A percentile compares a stretch with the other conserved stretches of the same genome.
Conservation (phyloP, 1,140 invertebrate genomes). For the Drosophila carrolli region DNA sequence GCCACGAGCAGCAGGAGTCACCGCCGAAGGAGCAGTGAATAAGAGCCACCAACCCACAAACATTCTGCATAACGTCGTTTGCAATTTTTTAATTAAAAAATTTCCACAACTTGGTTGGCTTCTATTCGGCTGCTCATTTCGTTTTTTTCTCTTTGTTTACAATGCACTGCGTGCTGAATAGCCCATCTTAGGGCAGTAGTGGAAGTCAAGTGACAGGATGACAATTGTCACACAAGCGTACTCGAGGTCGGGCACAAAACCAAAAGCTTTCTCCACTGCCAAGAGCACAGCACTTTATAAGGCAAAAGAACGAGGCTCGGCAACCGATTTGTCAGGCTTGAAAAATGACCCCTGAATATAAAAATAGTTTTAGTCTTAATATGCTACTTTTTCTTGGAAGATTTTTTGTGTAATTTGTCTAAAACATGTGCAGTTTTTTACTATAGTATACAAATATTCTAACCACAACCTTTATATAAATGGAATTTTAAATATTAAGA, state of each 20-base stretch:
- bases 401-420: too few relatives aligned
- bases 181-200: constrained; percentile 31
- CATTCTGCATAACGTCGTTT: constrained; percentile 61
- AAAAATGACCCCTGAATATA: constrained; percentile 50
- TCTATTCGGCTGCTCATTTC: constrained; percentile 69
- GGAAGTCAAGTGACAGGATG: constrained; percentile 67
- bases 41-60: constrained; percentile 12
- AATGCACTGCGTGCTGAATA: constrained; percentile 48
- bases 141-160: constrained; percentile 33
- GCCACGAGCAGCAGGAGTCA: constrained; percentile 11
- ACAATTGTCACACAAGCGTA: constrained; percentile 64
- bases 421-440: too few relatives aligned
- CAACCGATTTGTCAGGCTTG: constrained; percentile 72
- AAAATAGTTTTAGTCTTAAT: too few relatives aligned
- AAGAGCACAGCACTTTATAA: constrained; percentile 6
- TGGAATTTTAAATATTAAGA: not conserved
- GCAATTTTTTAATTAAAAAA: constrained; percentile 82
- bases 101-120: constrained; percentile 62
- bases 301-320: constrained; percentile 4
- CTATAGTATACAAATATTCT: too few relatives aligned
- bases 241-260: constrained; percentile 19
- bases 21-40: constrained; percentile 9
- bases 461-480: not conserved
- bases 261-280: constrained; percentile 20
- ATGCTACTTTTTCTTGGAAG: too few relatives aligned